Evolutionary conservation across 2,888 invertebrate genomes (phyloP).

Genomic region (Microdon myrmicae): DNA sequence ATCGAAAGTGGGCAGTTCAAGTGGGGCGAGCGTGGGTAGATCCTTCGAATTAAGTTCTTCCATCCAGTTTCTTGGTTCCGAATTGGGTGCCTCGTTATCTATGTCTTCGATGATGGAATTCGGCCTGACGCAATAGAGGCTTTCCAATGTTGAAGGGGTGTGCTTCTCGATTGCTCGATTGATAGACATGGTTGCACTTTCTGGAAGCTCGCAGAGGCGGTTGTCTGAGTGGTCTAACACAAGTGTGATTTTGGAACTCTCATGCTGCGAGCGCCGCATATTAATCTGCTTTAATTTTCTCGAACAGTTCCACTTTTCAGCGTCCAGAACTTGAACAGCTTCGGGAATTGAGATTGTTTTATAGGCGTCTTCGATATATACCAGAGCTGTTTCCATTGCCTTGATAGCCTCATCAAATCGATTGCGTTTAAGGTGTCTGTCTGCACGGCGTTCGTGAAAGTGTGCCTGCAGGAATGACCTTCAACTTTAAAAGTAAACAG

Average conservation of each 20-base stretch:
- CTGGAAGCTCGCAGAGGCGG: constrained; percentile 39
- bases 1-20: constrained; percentile 63
- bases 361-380: constrained; percentile 62
- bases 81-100: constrained; percentile 4
- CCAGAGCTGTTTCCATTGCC: constrained; percentile 61
- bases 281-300: constrained; percentile 62
- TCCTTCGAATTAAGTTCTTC: constrained; percentile 52
- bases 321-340: constrained; percentile 60
- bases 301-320: constrained; percentile 61
- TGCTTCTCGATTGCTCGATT: constrained; percentile 62
- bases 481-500: background rate
- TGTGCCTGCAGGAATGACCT: constrained; percentile 59
- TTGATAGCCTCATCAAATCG: constrained; percentile 64
- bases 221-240: constrained; percentile 1
- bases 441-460: constrained; percentile 64
- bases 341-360: constrained; percentile 59
- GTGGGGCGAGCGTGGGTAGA: constrained; percentile 60
- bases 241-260: constrained; percentile 57
- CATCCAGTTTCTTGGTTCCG: constrained; percentile 23
- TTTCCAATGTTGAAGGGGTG: constrained; percentile 37
- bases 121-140: background rate
- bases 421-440: constrained; percentile 60
- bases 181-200: constrained; percentile 58
- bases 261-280: constrained; percentile 61
- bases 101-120: background rate